Evolutionary conservation across 2,797 vertebrate species (phyloP).

Genomic region (Fistularia commersonii): DNA sequence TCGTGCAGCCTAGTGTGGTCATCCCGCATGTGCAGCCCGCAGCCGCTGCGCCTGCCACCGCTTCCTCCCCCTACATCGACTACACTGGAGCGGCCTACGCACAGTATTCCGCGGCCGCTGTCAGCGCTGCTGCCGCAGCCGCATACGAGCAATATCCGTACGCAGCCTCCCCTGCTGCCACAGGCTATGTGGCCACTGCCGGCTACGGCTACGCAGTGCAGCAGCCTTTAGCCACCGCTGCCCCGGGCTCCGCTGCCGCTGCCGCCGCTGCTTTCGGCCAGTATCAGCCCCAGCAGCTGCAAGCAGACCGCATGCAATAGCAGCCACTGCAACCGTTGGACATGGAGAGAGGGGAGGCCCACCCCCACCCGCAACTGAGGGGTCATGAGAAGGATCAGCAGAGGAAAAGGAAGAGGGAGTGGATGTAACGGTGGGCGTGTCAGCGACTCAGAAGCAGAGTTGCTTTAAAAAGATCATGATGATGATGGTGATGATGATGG

Average conservation of each 20-base stretch:
- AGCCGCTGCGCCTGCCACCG: conserved; percentile 78
- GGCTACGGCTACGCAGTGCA: conserved; percentile 94
- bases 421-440: conserved; percentile 37
- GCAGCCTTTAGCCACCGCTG: conserved; percentile 84
- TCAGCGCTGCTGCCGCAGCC: conserved; percentile 78
- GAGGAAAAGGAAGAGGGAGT: conserved; percentile 49
- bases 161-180: conserved; percentile 86
- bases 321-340: conserved; percentile 65
- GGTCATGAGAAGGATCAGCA: conserved; percentile 36
- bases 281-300: conserved; percentile 93
- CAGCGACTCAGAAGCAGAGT: conserved; percentile 52
- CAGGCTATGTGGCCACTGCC: conserved; percentile 87
- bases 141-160: conserved; percentile 97
- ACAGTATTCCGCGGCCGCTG: conserved; percentile 87
- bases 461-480: conserved; percentile 57
- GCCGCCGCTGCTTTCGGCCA: conserved; percentile 81
- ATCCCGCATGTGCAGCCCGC: conserved; percentile 92
- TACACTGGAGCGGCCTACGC: conserved; percentile 95
- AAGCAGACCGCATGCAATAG: conserved; percentile 97
- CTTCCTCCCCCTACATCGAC: conserved; percentile 94
- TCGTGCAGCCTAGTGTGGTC: conserved; percentile 95
- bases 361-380: conserved; percentile 44
- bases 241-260: conserved; percentile 84
- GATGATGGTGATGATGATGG: conserved; percentile 54
- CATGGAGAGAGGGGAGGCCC: conserved; percentile 40